These are phyloP conservation scores for Psilopsiagon aymara DNA, from an alignment of 2,113 vertebrate species.

Conservation along the genomic window DNA sequence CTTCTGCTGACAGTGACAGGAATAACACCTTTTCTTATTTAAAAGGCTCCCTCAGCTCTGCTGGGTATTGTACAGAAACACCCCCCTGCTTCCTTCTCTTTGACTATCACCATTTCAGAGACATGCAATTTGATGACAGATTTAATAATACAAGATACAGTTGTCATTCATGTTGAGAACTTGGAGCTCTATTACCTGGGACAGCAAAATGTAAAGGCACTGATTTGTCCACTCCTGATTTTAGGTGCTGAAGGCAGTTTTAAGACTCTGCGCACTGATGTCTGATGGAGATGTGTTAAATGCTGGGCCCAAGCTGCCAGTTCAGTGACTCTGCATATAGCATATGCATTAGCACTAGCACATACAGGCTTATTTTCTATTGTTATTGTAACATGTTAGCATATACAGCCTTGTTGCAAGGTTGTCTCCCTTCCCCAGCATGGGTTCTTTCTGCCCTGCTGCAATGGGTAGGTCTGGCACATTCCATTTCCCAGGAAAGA, in stretches of 20 bases:
- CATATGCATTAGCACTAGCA: not conserved
- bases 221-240: not conserved
- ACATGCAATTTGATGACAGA: slow-evolving; percentile 31
- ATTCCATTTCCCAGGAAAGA: not conserved
- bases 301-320: not conserved
- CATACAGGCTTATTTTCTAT: not conserved
- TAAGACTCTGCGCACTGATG: not conserved
- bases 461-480: not conserved
- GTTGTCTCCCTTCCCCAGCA: not conserved
- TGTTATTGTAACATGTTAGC: not conserved
- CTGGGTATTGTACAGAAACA: not conserved
- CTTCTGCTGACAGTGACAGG: not conserved
- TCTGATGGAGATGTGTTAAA: not conserved
- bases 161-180: slow-evolving; percentile 3
- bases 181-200: slow-evolving; percentile 45
- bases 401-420: not conserved
- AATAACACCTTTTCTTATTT: slow-evolving; percentile 6
- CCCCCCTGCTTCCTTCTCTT: not conserved
- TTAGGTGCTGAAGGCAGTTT: not conserved
- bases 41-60: slow-evolving; percentile 4
- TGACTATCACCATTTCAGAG: not conserved
- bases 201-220: not conserved
- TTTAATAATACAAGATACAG: slow-evolving; percentile 40
- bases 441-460: not conserved
- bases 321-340: not conserved